phyloP scores from a whole-genome alignment of 2,888 invertebrate species.

The Drosophila quinaria region DNA sequence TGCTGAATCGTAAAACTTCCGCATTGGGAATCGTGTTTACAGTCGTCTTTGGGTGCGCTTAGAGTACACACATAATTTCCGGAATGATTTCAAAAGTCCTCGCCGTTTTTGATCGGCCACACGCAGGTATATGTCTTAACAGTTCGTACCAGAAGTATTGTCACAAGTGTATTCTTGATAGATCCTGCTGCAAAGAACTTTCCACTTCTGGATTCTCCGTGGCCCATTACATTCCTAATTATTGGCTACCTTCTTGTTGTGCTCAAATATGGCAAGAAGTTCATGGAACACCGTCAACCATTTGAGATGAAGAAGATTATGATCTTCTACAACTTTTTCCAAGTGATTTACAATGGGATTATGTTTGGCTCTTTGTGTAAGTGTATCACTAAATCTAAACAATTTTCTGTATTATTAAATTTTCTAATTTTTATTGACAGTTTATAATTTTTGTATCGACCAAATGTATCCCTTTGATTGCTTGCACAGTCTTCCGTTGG shows the following conservation, averaged over 20 bases:
- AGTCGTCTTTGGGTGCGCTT: background rate
- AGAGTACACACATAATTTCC: background rate
- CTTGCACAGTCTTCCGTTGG: background rate
- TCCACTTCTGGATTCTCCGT: slow-evolving; percentile 6
- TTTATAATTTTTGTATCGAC: background rate
- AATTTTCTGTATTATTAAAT: background rate
- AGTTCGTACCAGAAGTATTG: background rate
- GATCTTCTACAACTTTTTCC: slow-evolving; percentile 11
- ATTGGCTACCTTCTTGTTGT: slow-evolving; percentile 5
- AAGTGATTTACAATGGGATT: slow-evolving; percentile 17
- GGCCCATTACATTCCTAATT: background rate
- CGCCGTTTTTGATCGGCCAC: background rate
- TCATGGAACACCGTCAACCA: slow-evolving; percentile 18
- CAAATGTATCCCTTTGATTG: background rate
- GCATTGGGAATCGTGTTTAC: background rate
- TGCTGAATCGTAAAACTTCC: too few species aligned
- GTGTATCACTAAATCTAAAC: background rate
- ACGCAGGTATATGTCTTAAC: slow-evolving; percentile 3
- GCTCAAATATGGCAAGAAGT: slow-evolving; percentile 13
- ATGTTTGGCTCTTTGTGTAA: slow-evolving; percentile 1
- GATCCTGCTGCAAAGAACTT: slow-evolving; percentile 12
- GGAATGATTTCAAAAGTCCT: slow-evolving; percentile 1
- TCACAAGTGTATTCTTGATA: background rate
- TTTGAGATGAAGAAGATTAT: slow-evolving; percentile 11
- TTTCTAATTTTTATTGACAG: background rate